Evolutionary conservation across 1,140 invertebrate species (phyloP), one percentile per base, ranked within the genome.

Genomic region (Leptinotarsa undecemlineata): DNA sequence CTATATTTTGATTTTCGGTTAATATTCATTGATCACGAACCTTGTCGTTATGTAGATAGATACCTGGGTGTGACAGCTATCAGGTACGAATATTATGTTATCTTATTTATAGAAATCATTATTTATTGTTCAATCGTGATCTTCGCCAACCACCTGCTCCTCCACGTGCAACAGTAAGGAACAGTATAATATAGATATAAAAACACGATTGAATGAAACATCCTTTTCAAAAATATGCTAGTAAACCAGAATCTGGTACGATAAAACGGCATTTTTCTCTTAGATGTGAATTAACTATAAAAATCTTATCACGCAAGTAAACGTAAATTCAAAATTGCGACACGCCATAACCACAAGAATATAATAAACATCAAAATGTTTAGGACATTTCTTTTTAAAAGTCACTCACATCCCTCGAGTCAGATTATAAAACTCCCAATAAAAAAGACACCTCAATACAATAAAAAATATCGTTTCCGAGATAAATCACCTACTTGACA

Each of bases 381-480:
- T 76, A 76, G 77, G 71, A 74, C 78, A 79, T 79, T 81, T 78
- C 78, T 79, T 81, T 79, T 78, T 80, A 80, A 80, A 81, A 81
- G 80, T 81, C 80, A 76, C 79, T 79, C 69, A 48, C 72, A 63
- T 74, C 77, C 76, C 77, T 73, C 76, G 73, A 69, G 76, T 74
- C 75, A 78, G 79, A 81, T 80, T 82, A 82, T 82, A 82, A 82
- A 80, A 81, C 76, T 61, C 69, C 76, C 74, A 81, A 80, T 80
- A 81, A 80, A 82, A 82, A 78, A 79, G 77, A 80, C 81, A 82
- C 81, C 81, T 82, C 77, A 69, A 77, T 78, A 79, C 79, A 76
- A 81, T 80, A 82, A 81, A 82, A 80, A 77, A 75, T 76, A 78
- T 75, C 66, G 72, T 74, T 79, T 77, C 78, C 57, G 33, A 71